Evolutionary conservation across 2,888 invertebrate genomes (phyloP), one percentile per base, ranked within the genome.

Genomic region (Phoronis australis): DNA sequence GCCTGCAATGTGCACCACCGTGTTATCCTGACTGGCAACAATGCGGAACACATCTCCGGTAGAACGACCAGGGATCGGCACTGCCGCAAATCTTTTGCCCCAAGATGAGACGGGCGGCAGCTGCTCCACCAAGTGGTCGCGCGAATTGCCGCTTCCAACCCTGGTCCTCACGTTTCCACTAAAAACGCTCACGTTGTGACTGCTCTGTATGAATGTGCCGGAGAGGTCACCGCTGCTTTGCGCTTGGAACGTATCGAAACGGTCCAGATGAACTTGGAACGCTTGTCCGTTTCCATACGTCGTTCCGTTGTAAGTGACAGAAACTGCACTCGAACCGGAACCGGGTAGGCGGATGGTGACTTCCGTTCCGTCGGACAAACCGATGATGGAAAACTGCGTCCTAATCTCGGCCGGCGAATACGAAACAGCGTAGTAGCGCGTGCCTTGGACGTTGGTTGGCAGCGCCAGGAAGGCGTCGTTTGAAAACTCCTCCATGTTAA

Each of bases 71-170:
- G 55, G 51, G 9, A 60, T 45, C 9, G 60, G 60, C 4, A 58
- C 53, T 2, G 54, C 51, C 41, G 53, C 41, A 52, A 59, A 64
- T 18, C 40, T 39, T 18, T 27, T 52, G 35, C 57, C 60, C 61
- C 61, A 62, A 22, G 54, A 49, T n/a, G 35, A 25, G 1, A 49
- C 37, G 2, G 62, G 61, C 3, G 54, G 55, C 20, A 62, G 18
- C 50, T 59, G 53, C 42, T 59, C 61, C 21, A 57, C 53, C 38
- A 62, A 37, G 40, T 62, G 61, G 47, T 62, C 62, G n/a, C n/a
- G n/a, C n/a, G n/a, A n/a, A n/a, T n/a, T n/a, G n/a, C n/a, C n/a
- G n/a, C n/a, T n/a, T n/a, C n/a, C n/a, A n/a, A n/a, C n/a, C n/a
- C n/a, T n/a, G n/a, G n/a, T n/a, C n/a, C n/a, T n/a, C n/a, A n/a